Percentiles rank a stretch among this genome's conserved stretches.
Conservation (phyloP, 2,888 invertebrate species). For the Dioctria rufipes region DNA sequence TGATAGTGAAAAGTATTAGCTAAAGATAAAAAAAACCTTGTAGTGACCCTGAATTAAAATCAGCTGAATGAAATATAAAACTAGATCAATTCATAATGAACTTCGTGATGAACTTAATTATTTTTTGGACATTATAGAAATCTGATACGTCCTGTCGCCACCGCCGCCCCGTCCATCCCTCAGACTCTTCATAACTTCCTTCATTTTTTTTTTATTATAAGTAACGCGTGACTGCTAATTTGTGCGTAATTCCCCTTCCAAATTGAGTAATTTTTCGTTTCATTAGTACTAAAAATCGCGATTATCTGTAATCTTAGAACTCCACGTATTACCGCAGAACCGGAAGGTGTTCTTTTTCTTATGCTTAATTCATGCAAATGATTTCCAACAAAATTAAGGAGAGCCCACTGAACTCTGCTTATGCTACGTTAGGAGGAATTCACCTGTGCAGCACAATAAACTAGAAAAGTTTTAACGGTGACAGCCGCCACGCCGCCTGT, state of each 20-base stretch:
- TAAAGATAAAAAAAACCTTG: too few relatives aligned
- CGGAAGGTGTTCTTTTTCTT: conserved; percentile 27
- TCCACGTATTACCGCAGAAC: background rate
- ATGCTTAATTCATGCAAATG: conserved; percentile 34
- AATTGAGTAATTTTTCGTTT: conserved; percentile 32
- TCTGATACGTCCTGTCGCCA: background rate
- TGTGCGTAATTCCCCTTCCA: conserved; percentile 8
- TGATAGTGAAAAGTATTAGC: too few relatives aligned
- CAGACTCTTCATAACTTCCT: background rate
- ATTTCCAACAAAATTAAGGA: conserved; percentile 31
- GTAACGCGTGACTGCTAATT: conserved; percentile 29
- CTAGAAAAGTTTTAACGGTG: conserved; percentile 21
- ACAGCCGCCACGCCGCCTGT: background rate
- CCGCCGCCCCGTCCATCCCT: background rate
- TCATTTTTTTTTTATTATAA: background rate
- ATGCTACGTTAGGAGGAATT: background rate
- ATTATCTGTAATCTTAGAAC: background rate
- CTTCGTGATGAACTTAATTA: too few relatives aligned
- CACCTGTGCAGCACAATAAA: conserved; percentile 17
- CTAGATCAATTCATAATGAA: too few relatives aligned
- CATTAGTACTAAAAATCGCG: conserved; percentile 2
- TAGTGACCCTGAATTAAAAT: too few relatives aligned
- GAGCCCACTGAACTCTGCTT: conserved; percentile 5
- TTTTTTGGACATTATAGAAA: too few relatives aligned
- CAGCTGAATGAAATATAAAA: too few relatives aligned